phyloP scores from a whole-genome alignment of 2,888 invertebrate genomes.

The Liposcelis brunnea region DNA sequence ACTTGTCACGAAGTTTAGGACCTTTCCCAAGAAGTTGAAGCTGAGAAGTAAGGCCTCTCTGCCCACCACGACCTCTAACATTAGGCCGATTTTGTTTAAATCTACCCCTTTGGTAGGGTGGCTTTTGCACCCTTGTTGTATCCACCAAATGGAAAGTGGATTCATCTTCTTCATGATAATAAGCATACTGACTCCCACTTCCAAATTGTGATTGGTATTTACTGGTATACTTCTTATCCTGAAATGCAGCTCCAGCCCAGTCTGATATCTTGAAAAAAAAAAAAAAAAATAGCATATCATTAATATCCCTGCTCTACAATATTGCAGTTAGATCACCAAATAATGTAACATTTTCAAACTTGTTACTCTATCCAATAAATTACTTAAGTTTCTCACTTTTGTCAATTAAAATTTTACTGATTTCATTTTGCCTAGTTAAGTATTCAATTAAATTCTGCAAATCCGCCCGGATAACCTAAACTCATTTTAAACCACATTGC shows the following conservation, averaged over 20 bases:
- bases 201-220: conserved; percentile 84
- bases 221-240: conserved; percentile 88
- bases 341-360: too few relatives aligned
- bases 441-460: too few relatives aligned
- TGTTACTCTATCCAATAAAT: too few relatives aligned
- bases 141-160: conserved; percentile 96
- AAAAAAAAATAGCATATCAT: too few relatives aligned
- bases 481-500: too few relatives aligned
- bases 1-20: conserved; percentile 41
- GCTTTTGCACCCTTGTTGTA: conserved; percentile 74
- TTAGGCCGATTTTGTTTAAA: conserved; percentile 67
- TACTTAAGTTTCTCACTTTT: too few relatives aligned
- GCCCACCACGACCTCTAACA: conserved; percentile 44
- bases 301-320: too few relatives aligned
- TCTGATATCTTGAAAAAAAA: conserved; percentile 53
- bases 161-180: conserved; percentile 98
- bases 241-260: conserved; percentile 87
- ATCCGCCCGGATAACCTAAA: too few relatives aligned
- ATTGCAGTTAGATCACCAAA: too few relatives aligned
- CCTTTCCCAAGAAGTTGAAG: conserved; percentile 76
- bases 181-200: conserved; percentile 91
- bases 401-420: too few relatives aligned
- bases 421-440: too few relatives aligned
- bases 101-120: conserved; percentile 82
- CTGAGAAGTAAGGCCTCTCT: conserved; percentile 48